Conservation (phyloP, 2,113 vertebrate genomes). For the Micronycteris hirsuta region DNA sequence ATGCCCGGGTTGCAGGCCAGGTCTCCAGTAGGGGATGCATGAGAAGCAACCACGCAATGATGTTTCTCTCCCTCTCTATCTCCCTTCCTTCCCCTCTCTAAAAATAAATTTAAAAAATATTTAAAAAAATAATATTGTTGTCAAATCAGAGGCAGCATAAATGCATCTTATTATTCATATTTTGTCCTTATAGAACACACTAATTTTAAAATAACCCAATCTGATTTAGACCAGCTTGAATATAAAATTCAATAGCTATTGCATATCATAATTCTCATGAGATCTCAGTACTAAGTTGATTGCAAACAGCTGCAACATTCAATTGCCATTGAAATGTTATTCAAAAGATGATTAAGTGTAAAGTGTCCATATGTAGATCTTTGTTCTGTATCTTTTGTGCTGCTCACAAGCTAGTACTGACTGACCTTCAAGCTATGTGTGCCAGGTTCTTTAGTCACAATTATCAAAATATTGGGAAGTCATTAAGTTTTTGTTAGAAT, state of each 20-base stretch:
- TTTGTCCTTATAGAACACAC: conserved; percentile 27
- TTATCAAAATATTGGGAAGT: conserved; percentile 45
- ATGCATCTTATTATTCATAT: conserved; percentile 36
- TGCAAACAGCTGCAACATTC: conserved; percentile 65
- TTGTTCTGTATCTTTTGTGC: not conserved
- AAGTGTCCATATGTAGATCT: conserved; percentile 2
- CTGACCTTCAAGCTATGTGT: conserved; percentile 66
- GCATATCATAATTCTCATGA: conserved; percentile 50
- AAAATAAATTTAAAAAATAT: too few species aligned
- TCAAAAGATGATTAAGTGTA: conserved; percentile 41
- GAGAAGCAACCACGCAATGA: too few species aligned
- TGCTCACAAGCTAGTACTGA: conserved; percentile 29
- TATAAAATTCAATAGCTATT: conserved; percentile 47
- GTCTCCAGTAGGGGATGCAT: too few species aligned
- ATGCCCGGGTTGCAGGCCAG: too few species aligned
- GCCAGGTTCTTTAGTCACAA: conserved; percentile 59
- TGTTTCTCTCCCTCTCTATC: too few species aligned
- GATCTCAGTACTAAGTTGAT: conserved; percentile 41
- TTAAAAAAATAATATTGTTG: not conserved
- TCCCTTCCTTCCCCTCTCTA: too few species aligned
- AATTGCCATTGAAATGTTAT: conserved; percentile 58
- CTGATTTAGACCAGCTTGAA: conserved; percentile 38
- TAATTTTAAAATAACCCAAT: conserved; percentile 54
- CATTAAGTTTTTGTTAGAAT: conserved; percentile 43
- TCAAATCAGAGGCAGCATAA: not conserved